Percentiles rank a stretch among this genome's conserved stretches.
Conservation (phyloP, 37 sponge, comb jelly and placozoan genomes). For the Spongilla lacustris region DNA sequence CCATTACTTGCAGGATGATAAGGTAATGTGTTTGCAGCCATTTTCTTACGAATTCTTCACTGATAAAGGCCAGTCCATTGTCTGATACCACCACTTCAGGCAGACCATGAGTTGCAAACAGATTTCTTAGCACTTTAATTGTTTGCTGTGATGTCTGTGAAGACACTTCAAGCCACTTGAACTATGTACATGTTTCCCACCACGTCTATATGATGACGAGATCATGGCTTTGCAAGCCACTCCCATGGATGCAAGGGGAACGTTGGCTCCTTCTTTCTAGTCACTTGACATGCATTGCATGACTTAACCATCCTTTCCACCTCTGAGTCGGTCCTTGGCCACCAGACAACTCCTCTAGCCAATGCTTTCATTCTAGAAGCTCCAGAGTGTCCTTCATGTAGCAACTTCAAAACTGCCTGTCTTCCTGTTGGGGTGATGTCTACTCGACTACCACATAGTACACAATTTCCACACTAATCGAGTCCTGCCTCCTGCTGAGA, state of each 20-base stretch:
- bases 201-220: constrained; percentile 26
- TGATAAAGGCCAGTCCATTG: constrained; percentile 18
- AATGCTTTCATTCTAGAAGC: constrained; percentile 14
- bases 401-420: not conserved
- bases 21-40: constrained; percentile 9
- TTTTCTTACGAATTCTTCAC: too few species aligned
- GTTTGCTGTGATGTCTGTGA: constrained; percentile 21
- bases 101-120: constrained; percentile 42
- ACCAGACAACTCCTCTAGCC: constrained; percentile 34
- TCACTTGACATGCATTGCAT: constrained; percentile 11
- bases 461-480: constrained; percentile 11
- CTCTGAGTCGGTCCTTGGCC: constrained; percentile 30
- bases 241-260: constrained; percentile 32
- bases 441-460: too few species aligned
- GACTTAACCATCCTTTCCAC: not conserved
- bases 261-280: not conserved
- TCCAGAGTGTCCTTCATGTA: constrained; percentile 45
- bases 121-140: constrained; percentile 17
- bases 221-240: constrained; percentile 29
- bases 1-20: constrained; percentile 13
- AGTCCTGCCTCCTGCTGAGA: constrained; percentile 11
- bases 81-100: constrained; percentile 33
- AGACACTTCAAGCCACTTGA: constrained; percentile 36
- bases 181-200: too few species aligned
- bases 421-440: too few species aligned